phyloP scores from a whole-genome alignment of 2,113 vertebrate species.

The Etia nguti region DNA sequence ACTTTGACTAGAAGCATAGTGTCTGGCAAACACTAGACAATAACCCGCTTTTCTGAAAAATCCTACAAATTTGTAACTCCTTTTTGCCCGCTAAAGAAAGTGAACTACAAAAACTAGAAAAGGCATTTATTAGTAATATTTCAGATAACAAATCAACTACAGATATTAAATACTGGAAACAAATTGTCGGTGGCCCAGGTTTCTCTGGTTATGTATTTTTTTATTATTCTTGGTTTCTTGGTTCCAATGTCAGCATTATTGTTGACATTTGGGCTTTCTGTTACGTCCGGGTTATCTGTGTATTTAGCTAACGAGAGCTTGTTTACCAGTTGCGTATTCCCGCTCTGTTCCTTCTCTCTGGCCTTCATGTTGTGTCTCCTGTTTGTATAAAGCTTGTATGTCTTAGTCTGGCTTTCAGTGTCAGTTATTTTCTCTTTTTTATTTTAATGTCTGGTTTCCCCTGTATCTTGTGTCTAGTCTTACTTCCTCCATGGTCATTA shows the following conservation, averaged over 20 bases:
- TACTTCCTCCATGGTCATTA: no score
- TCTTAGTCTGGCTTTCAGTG: no score
- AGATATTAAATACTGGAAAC: neutral
- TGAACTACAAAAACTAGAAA: neutral
- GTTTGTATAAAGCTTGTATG: no score
- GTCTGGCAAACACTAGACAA: neutral
- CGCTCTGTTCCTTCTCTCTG: no score
- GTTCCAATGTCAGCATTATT: neutral
- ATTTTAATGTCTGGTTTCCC: no score
- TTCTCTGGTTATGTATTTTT: neutral
- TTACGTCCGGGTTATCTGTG: neutral
- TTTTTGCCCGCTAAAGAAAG: neutral
- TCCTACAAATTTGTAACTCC: fast-evolving
- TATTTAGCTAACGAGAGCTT: neutral
- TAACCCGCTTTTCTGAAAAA: neutral
- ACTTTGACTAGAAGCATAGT: neutral
- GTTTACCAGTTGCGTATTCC: neutral
- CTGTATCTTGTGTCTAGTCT: no score
- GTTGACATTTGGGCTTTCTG: neutral
- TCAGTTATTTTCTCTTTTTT: no score
- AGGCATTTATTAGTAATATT: neutral
- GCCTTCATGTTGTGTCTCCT: no score
- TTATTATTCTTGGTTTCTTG: neutral
- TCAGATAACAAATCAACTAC: neutral
- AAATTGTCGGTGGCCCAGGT: neutral